Evolutionary conservation across 2,113 vertebrate species (phyloP), one percentile per base, ranked within the genome.

Genomic region (Peucedramus taeniatus): DNA sequence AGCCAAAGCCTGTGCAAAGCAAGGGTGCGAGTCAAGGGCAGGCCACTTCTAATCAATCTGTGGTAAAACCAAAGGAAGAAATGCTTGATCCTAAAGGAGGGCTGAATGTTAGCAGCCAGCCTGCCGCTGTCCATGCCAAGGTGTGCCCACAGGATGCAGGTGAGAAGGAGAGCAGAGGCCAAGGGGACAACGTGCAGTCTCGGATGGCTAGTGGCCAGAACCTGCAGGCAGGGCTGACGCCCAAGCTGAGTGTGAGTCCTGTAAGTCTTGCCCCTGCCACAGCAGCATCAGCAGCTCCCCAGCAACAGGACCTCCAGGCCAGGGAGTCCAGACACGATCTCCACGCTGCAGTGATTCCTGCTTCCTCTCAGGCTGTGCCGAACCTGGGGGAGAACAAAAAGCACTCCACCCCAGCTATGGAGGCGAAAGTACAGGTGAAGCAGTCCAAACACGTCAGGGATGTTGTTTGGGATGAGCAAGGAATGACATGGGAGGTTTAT

Each of bases 401-500:
- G 91, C 96, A 91, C 44, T 68, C 96, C 31, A 65, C 94, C 20
- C 30, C 77, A 6, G 72, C 83, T 96, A n/a, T 79, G 71, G 97
- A 98, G 17, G 75, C 98, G 1, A 97, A 96, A 97, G 87, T 92
- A 93, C 96, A 97, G 19, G 66, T 98, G 91, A 97, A 98, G 51
- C 98, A 97, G 76, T 97, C 98, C 76, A 99, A 99, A 88, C 97
- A 97, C 0, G 85, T 99, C 80, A 98, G 99, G 12, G 99, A 99
- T 39, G 99, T 99, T 5, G 97, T 99, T 59, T 99, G 99, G 99
- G 99, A 99, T 0, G 99, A 99, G 79, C 99, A 99, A 90, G 99
- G 99, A 74, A 99, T 99, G 99, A 99, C 99, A 0, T 99, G 99
- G 99, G 99, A 99, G 92, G 99, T 99, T 64, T 99, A 99, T 1